phyloP scores from a whole-genome alignment of 2,113 vertebrate genomes.

The Amphilophus citrinellus region DNA sequence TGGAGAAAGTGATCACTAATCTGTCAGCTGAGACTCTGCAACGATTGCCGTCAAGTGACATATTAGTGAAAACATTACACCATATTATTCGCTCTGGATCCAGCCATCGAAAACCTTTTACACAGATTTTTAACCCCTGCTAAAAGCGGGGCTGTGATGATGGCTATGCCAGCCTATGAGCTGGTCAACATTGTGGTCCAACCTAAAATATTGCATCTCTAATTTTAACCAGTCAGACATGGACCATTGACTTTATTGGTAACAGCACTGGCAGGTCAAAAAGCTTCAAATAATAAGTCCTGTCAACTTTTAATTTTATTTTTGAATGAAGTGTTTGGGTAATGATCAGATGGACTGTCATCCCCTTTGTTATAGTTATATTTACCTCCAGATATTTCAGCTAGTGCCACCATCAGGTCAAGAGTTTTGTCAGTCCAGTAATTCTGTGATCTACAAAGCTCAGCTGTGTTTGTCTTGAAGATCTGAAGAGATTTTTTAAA shows the following conservation, averaged over 20 bases:
- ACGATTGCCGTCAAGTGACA: conserved; percentile 18
- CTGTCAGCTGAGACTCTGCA: conserved; percentile 45
- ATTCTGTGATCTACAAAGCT: background rate
- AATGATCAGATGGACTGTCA: background rate
- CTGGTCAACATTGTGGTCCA: background rate
- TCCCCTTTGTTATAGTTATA: background rate
- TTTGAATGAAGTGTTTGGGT: no score
- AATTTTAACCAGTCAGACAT: background rate
- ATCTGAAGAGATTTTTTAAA: background rate
- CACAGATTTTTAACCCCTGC: background rate
- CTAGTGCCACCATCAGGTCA: background rate
- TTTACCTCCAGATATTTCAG: background rate
- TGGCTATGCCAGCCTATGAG: background rate
- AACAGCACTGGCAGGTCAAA: background rate
- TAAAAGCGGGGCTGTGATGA: background rate
- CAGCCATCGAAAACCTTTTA: conserved; percentile 11
- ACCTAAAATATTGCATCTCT: background rate
- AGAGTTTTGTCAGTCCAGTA: background rate
- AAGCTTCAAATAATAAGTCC: background rate
- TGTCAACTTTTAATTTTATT: background rate
- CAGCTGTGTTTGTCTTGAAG: background rate
- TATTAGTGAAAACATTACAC: conserved; percentile 19
- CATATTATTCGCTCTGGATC: conserved; percentile 29
- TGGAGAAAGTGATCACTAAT: conserved; percentile 66
- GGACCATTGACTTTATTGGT: background rate